A percentile compares a stretch with the other conserved stretches of the same genome.
Evolutionary conservation across 2,113 vertebrate genomes (phyloP).

Genomic region (Bubo blakistoni): DNA sequence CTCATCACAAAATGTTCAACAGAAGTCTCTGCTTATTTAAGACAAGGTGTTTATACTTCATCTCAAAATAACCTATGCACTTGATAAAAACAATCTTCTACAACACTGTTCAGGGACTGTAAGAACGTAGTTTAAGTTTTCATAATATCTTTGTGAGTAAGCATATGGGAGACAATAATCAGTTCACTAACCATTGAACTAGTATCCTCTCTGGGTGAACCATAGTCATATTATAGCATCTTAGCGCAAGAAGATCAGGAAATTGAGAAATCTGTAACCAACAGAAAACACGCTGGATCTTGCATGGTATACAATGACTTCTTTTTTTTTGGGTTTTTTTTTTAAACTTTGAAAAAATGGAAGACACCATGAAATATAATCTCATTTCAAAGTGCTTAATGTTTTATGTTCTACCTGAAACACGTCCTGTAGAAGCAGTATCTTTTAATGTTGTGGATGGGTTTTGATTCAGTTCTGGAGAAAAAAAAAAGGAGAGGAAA

Average conservation of each 20-base stretch:
- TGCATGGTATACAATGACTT: not conserved
- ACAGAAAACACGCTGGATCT: not conserved
- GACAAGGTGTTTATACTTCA: not conserved
- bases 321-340: not conserved
- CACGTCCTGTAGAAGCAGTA: not conserved
- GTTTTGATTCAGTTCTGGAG: not conserved
- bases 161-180: not conserved
- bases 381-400: not conserved
- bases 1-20: slow-evolving; percentile 1
- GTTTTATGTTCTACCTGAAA: not conserved
- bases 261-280: not conserved
- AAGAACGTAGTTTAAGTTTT: not conserved
- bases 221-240: not conserved
- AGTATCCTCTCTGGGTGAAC: not conserved
- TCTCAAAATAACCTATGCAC: not conserved
- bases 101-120: not conserved
- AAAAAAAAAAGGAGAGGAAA: accelerated
- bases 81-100: not conserved
- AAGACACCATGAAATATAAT: not conserved
- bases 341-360: not conserved
- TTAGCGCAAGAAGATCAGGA: not conserved
- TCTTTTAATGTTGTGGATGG: not conserved
- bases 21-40: slow-evolving; percentile 37
- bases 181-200: not conserved
- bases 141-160: not conserved